phyloP scores from a whole-genome alignment of 2,797 vertebrate species.

The Pseudomugil tenellus region DNA sequence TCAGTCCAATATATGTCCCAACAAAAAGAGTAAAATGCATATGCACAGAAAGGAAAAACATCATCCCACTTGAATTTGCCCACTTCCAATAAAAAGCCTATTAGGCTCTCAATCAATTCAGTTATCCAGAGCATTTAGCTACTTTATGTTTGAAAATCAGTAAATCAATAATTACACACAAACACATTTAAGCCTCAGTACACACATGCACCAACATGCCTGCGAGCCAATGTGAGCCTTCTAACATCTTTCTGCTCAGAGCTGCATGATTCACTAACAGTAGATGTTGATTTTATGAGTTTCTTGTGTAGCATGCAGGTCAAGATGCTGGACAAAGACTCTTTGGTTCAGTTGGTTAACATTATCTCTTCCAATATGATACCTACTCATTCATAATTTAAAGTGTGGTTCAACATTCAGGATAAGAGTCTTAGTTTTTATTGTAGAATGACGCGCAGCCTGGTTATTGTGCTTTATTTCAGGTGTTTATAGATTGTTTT shows the following conservation, averaged over 20 bases:
- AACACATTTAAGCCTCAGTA: constrained; percentile 1
- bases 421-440: neutral
- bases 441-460: neutral
- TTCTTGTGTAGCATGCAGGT: constrained; percentile 40
- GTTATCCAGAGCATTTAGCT: constrained; percentile 56
- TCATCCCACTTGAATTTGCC: constrained; percentile 32
- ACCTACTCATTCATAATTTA: neutral
- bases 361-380: neutral
- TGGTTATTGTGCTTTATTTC: neutral
- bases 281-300: constrained; percentile 30
- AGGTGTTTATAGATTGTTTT: constrained; percentile 4
- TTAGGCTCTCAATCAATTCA: constrained; percentile 56
- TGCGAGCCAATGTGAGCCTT: constrained; percentile 33
- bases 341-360: constrained; percentile 6
- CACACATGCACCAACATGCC: neutral
- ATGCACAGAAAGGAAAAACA: neutral
- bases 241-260: constrained; percentile 19
- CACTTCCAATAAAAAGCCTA: constrained; percentile 50
- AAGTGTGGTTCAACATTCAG: neutral
- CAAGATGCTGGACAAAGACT: constrained; percentile 47
- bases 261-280: constrained; percentile 37
- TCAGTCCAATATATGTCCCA: neutral
- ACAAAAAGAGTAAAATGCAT: neutral
- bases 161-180: constrained; percentile 52
- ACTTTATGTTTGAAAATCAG: constrained; percentile 49